phyloP scores from a whole-genome alignment of 2,888 invertebrate genomes.

The Hedya salicella region DNA sequence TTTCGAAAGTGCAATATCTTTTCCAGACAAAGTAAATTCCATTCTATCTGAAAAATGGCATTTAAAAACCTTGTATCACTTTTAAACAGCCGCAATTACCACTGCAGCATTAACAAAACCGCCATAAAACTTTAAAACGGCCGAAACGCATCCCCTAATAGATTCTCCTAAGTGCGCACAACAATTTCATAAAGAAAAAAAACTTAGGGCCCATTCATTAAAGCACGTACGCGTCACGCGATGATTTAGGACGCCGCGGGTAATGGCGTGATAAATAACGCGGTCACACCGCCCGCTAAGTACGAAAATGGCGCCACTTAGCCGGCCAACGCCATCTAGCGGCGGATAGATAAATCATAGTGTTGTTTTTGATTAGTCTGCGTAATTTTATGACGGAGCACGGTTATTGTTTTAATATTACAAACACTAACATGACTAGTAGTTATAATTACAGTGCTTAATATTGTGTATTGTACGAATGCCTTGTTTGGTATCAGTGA shows the following conservation, averaged over 20 bases:
- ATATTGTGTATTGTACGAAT: background rate
- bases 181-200: conserved; percentile 76
- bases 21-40: too few species aligned
- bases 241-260: conserved; percentile 82
- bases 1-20: too few species aligned
- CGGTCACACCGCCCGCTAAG: conserved; percentile 74
- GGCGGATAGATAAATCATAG: conserved; percentile 63
- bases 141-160: conserved; percentile 67
- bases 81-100: background rate
- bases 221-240: conserved; percentile 76
- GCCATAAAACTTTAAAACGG: conserved; percentile 53
- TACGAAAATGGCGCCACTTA: conserved; percentile 77
- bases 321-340: conserved; percentile 72
- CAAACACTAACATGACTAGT: background rate
- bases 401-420: conserved; percentile 39
- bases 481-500: background rate
- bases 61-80: background rate
- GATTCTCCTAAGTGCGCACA: conserved; percentile 80
- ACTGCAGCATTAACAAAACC: conserved; percentile 11
- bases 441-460: background rate
- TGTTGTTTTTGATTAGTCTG: conserved; percentile 61
- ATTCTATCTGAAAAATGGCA: background rate
- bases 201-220: conserved; percentile 80
- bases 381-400: conserved; percentile 45
- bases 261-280: conserved; percentile 85